phyloP scores from a whole-genome alignment of 2,888 invertebrate species.

The Meiosimyza decipiens region DNA sequence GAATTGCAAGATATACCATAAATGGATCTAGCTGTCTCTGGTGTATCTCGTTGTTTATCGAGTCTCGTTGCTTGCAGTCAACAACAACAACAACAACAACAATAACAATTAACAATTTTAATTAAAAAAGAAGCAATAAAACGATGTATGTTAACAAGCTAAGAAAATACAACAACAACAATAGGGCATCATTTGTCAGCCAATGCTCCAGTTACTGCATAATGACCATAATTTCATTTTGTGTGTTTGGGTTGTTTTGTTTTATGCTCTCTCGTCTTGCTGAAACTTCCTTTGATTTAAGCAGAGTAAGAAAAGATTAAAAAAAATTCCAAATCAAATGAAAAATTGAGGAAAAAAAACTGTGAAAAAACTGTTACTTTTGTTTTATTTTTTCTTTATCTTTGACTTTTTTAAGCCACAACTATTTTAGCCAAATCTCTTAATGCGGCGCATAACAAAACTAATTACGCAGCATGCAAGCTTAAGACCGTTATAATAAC shows the following conservation, averaged over 20 bases:
- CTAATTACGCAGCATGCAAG: slow-evolving; percentile 35
- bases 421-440: slow-evolving; percentile 11
- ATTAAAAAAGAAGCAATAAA: slow-evolving; percentile 1
- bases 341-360: background rate
- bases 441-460: slow-evolving; percentile 10
- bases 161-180: slow-evolving; percentile 9
- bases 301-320: background rate
- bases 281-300: background rate
- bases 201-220: slow-evolving; percentile 25
- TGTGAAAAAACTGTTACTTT: background rate
- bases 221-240: slow-evolving; percentile 32
- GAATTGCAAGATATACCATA: too few species aligned
- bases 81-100: too few species aligned
- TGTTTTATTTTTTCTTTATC: background rate
- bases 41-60: too few species aligned
- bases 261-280: background rate
- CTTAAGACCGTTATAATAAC: slow-evolving; percentile 33
- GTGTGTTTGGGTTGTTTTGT: background rate
- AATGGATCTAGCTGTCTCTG: too few species aligned
- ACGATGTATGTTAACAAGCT: background rate
- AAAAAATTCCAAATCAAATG: background rate
- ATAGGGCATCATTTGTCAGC: slow-evolving; percentile 10
- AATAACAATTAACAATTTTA: background rate
- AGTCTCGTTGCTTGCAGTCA: too few species aligned
- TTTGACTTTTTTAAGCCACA: slow-evolving; percentile 5